These are phyloP conservation scores for Digitonthophagus gazella DNA, from an alignment of 2,888 invertebrate genomes.

Conservation along the genomic window DNA sequence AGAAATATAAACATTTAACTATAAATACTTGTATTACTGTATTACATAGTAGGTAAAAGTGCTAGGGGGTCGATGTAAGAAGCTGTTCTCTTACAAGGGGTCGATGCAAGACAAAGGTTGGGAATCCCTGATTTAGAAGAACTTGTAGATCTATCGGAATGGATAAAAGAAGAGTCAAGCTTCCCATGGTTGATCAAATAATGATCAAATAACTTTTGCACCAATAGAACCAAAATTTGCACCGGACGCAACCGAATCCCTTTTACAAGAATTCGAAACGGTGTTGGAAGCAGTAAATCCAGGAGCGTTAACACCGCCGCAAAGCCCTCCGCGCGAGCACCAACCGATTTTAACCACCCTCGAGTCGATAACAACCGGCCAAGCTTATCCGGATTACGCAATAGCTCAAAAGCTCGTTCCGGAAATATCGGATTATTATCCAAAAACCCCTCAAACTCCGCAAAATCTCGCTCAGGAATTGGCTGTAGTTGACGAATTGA, in stretches of 20 bases:
- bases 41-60: too few species aligned
- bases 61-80: too few species aligned
- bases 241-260: slow-evolving; percentile 40
- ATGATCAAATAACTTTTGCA: background rate
- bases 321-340: slow-evolving; percentile 66
- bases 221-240: background rate
- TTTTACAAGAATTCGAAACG: slow-evolving; percentile 64
- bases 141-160: too few species aligned
- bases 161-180: slow-evolving; percentile 2
- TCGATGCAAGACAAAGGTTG: too few species aligned
- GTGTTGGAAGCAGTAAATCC: slow-evolving; percentile 68
- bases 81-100: too few species aligned
- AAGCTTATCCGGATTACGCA: slow-evolving; percentile 13
- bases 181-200: slow-evolving; percentile 13
- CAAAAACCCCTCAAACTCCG: slow-evolving; percentile 43
- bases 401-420: slow-evolving; percentile 16
- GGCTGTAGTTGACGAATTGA: slow-evolving; percentile 71
- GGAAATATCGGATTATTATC: too few species aligned
- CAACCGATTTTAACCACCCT: slow-evolving; percentile 40
- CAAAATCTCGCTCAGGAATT: slow-evolving; percentile 58
- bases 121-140: too few species aligned
- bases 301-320: slow-evolving; percentile 69
- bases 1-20: too few species aligned
- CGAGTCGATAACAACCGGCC: slow-evolving; percentile 36
- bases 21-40: too few species aligned